These are phyloP conservation scores for Cydia splendana DNA, from an alignment of 1,140 invertebrate species.

Conservation along the genomic window DNA sequence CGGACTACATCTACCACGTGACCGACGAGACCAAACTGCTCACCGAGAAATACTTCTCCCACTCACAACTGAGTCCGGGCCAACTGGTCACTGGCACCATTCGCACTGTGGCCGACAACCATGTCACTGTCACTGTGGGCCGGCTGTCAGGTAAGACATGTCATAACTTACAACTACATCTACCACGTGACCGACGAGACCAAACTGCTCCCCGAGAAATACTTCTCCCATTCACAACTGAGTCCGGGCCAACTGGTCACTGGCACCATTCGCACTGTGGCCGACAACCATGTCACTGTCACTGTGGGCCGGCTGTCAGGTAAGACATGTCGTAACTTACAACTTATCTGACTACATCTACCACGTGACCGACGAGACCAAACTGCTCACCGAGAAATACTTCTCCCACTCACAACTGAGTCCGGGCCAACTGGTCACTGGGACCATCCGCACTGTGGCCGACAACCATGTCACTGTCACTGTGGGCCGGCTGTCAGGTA, in stretches of 20 bases:
- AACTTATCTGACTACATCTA: slow-evolving; percentile 62
- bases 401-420: slow-evolving; percentile 52
- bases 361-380: slow-evolving; percentile 55
- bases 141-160: slow-evolving; percentile 48
- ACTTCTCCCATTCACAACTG: slow-evolving; percentile 55
- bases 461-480: slow-evolving; percentile 48
- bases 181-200: slow-evolving; percentile 62
- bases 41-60: slow-evolving; percentile 55
- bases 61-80: slow-evolving; percentile 48
- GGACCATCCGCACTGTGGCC: slow-evolving; percentile 45
- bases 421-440: slow-evolving; percentile 51
- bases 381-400: slow-evolving; percentile 52
- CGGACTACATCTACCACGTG: slow-evolving; percentile 62
- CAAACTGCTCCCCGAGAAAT: slow-evolving; percentile 49
- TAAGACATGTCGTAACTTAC: slow-evolving; percentile 53
- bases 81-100: slow-evolving; percentile 53
- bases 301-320: slow-evolving; percentile 51
- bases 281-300: slow-evolving; percentile 48
- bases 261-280: slow-evolving; percentile 48
- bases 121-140: slow-evolving; percentile 47
- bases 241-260: slow-evolving; percentile 48
- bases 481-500: slow-evolving; percentile 54
- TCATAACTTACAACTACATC: slow-evolving; percentile 60
- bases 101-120: slow-evolving; percentile 45
- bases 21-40: slow-evolving; percentile 53